Evolutionary conservation across 1,140 invertebrate genomes (phyloP).

Genomic region (Phocides pigmalion): DNA sequence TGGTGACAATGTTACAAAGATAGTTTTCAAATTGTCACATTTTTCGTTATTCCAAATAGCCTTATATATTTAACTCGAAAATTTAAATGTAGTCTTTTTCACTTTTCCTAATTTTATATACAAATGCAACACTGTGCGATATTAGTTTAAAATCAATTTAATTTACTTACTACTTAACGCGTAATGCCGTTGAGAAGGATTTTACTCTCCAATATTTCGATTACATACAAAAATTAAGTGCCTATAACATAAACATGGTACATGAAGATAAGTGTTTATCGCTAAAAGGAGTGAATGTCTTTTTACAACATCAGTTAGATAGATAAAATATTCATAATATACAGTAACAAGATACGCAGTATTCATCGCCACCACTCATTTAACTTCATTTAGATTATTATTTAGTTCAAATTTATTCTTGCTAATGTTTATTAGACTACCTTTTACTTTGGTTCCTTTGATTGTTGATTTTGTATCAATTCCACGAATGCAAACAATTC

Average conservation of each 20-base stretch:
- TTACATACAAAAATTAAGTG: constrained; percentile 12
- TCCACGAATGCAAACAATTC: constrained; percentile 63
- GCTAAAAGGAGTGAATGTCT: constrained; percentile 1
- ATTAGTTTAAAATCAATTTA: constrained; percentile 20
- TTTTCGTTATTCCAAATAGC: constrained; percentile 1
- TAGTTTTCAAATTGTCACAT: constrained; percentile 2
- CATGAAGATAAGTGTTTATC: background rate
- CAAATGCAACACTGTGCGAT: constrained; percentile 45
- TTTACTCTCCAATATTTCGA: background rate
- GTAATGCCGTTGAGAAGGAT: background rate
- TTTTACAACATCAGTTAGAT: constrained; percentile 19
- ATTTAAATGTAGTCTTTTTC: constrained; percentile 52
- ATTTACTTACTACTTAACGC: constrained; percentile 6
- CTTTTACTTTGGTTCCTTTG: constrained; percentile 72
- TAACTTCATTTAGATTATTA: constrained; percentile 31
- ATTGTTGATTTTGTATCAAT: constrained; percentile 64
- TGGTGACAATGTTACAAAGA: constrained; percentile 6
- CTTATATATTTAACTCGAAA: constrained; percentile 39
- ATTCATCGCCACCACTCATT: constrained; percentile 22
- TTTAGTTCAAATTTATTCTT: constrained; percentile 46
- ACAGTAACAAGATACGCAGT: constrained; percentile 30
- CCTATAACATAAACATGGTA: background rate
- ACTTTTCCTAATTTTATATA: constrained; percentile 55
- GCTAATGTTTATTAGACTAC: constrained; percentile 51
- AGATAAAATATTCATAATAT: constrained; percentile 5